Evolutionary conservation across 2,797 vertebrate species (phyloP).

Genomic region (Mus spretus): DNA sequence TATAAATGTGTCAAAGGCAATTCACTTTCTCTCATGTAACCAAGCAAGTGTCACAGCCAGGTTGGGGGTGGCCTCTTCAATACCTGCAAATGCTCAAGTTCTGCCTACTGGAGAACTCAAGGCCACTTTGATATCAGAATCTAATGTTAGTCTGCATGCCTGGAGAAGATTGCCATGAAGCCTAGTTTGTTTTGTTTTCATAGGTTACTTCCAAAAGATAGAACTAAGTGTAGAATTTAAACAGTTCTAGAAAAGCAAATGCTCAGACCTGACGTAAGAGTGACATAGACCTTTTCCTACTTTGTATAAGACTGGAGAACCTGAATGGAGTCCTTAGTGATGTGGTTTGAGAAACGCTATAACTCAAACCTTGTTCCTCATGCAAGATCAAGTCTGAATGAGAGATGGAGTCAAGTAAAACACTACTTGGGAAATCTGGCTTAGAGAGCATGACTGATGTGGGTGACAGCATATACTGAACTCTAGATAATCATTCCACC

Average conservation of each 20-base stretch:
- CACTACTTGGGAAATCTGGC: neutral
- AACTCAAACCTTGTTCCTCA: neutral
- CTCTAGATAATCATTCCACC: neutral
- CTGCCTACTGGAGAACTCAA: neutral
- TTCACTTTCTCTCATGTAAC: constrained; percentile 17
- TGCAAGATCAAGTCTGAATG: neutral
- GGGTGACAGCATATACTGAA: neutral
- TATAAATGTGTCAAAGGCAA: constrained; percentile 13
- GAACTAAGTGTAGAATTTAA: neutral
- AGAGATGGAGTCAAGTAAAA: constrained; percentile 24
- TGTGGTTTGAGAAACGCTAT: neutral
- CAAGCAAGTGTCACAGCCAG: neutral
- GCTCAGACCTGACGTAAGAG: constrained; percentile 9
- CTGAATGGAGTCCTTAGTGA: constrained; percentile 22
- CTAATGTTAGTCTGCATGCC: neutral
- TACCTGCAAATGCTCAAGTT: neutral
- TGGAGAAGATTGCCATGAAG: constrained; percentile 33
- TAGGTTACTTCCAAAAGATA: constrained; percentile 1
- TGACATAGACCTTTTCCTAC: neutral
- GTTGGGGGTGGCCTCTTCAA: neutral
- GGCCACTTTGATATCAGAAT: constrained; percentile 21
- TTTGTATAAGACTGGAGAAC: constrained; percentile 29
- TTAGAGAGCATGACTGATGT: constrained; percentile 23
- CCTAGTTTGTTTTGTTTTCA: neutral
- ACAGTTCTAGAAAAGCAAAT: constrained; percentile 49